A percentile compares a stretch with the other conserved stretches of the same genome.
These are phyloP conservation scores for Limnephilus lunatus DNA, from an alignment of 2,888 invertebrate genomes.

Conservation along the genomic window DNA sequence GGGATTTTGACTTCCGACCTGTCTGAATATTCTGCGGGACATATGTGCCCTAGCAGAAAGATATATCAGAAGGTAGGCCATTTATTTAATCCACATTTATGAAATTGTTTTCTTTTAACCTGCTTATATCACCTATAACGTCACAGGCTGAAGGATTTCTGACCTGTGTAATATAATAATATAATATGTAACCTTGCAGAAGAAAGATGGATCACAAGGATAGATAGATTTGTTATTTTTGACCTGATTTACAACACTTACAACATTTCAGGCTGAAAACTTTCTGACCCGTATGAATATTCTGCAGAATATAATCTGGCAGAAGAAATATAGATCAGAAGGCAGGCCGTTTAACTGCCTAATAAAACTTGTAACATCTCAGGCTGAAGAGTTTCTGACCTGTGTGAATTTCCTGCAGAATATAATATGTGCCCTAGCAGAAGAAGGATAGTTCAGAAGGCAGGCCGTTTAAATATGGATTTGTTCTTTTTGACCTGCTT, in stretches of 20 bases:
- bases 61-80: not conserved
- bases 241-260: not conserved
- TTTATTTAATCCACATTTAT: not conserved
- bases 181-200: not conserved
- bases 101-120: not conserved
- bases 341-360: not conserved
- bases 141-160: not conserved
- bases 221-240: too few species aligned
- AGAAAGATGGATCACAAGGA: not conserved
- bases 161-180: not conserved
- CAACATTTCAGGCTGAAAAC: not conserved
- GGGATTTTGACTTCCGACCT: too few species aligned
- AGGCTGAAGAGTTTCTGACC: not conserved
- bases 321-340: not conserved
- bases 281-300: not conserved
- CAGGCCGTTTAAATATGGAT: not conserved
- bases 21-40: too few species aligned
- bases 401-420: not conserved
- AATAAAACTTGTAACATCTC: not conserved
- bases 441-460: not conserved
- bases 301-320: not conserved
- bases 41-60: not conserved
- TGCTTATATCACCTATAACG: not conserved
- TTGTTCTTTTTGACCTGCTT: slow-evolving; percentile 5
- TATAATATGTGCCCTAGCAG: not conserved